phyloP scores from a whole-genome alignment of 2,888 invertebrate genomes.

The Calliscelio sp. region DNA sequence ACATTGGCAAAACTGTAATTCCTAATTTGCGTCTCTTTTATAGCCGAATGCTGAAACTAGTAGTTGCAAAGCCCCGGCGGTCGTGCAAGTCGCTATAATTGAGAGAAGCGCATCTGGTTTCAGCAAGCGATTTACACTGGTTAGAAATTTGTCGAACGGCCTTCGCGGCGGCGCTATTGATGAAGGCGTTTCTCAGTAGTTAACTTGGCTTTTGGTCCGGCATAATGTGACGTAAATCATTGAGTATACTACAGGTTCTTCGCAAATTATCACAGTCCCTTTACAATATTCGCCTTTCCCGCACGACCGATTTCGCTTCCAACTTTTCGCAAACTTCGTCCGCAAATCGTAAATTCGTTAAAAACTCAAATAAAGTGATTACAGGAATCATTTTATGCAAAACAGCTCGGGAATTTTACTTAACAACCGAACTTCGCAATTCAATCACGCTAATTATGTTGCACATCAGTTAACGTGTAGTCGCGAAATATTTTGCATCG shows the following conservation, averaged over 20 bases:
- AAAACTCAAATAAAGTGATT: slow-evolving; percentile 42
- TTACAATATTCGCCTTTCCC: background rate
- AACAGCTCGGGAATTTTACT: slow-evolving; percentile 39
- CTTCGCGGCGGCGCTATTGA: slow-evolving; percentile 50
- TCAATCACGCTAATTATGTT: slow-evolving; percentile 38
- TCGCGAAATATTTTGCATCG: slow-evolving; percentile 34
- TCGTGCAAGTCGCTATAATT: slow-evolving; percentile 51
- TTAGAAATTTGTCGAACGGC: slow-evolving; percentile 49
- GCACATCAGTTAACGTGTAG: slow-evolving; percentile 23
- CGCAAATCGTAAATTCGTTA: slow-evolving; percentile 45
- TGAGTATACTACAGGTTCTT: slow-evolving; percentile 10
- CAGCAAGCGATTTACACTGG: slow-evolving; percentile 56
- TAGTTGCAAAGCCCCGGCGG: slow-evolving; percentile 35
- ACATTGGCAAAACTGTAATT: slow-evolving; percentile 56
- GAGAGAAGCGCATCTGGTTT: slow-evolving; percentile 49
- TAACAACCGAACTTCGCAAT: slow-evolving; percentile 34
- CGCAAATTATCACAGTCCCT: slow-evolving; percentile 21
- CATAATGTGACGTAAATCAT: slow-evolving; percentile 51
- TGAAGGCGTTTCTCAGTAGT: slow-evolving; percentile 49
- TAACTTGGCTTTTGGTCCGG: slow-evolving; percentile 48
- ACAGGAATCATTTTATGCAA: slow-evolving; percentile 45
- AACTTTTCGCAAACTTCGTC: slow-evolving; percentile 23
- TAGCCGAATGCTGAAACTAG: slow-evolving; percentile 28
- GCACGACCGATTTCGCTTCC: background rate
- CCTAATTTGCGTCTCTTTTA: slow-evolving; percentile 61